Conservation (phyloP, 2,797 vertebrate genomes). For the Arnoldichthys spilopterus region DNA sequence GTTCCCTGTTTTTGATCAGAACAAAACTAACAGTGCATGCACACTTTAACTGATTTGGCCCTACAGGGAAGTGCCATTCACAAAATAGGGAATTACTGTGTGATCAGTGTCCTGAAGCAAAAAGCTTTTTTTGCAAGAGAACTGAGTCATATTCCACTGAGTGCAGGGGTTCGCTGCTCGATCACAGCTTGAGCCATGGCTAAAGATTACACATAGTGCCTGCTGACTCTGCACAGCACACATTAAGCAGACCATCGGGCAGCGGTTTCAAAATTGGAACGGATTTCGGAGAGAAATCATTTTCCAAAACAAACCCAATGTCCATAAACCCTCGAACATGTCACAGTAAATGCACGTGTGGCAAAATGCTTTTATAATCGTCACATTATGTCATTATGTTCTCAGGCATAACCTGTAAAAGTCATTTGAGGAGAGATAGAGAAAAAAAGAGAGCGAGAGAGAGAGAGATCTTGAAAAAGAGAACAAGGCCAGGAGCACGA, state of each 20-base stretch:
- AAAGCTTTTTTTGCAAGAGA: not conserved
- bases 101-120: not conserved
- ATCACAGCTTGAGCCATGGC: not conserved
- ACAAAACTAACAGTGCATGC: not conserved
- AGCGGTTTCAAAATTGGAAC: not conserved
- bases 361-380: slow-evolving; percentile 36
- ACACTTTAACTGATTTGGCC: not conserved
- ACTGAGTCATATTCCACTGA: not conserved
- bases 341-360: not conserved
- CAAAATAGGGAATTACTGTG: not conserved
- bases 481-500: slow-evolving; percentile 70
- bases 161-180: not conserved
- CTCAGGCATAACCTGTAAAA: slow-evolving; percentile 23
- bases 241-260: slow-evolving; percentile 33
- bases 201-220: slow-evolving; percentile 46
- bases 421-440: slow-evolving; percentile 32
- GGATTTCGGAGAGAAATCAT: not conserved
- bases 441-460: slow-evolving; percentile 27
- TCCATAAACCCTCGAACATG: not conserved
- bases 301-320: not conserved
- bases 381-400: slow-evolving; percentile 33
- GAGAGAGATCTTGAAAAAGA: slow-evolving; percentile 67
- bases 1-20: not conserved
- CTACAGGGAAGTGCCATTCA: too few relatives aligned
- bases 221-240: slow-evolving; percentile 47